Evolutionary conservation across 2,888 invertebrate species (phyloP).

Genomic region (Yponomeuta plumbellus): DNA sequence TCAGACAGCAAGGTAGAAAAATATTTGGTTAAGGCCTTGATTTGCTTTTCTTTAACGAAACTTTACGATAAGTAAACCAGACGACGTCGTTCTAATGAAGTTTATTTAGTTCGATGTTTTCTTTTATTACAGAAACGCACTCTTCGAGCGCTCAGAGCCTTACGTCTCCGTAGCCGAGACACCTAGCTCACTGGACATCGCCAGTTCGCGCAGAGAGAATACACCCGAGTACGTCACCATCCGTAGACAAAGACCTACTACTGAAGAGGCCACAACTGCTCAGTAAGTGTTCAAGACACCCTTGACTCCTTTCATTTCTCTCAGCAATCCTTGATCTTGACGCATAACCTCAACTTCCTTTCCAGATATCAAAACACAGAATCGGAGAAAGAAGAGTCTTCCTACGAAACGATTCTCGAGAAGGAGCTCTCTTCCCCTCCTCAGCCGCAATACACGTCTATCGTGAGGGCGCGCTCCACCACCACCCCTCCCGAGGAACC

Average conservation of each 20-base stretch:
- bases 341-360: slow-evolving; percentile 17
- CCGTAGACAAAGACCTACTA: slow-evolving; percentile 74
- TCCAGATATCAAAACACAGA: slow-evolving; percentile 50
- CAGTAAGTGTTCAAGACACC: slow-evolving; percentile 50
- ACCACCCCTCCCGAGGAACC: slow-evolving; percentile 32
- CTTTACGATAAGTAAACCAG: too few relatives aligned
- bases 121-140: slow-evolving; percentile 47
- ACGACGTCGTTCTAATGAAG: too few relatives aligned
- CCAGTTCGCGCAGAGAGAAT: slow-evolving; percentile 49
- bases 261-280: slow-evolving; percentile 64
- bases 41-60: too few relatives aligned
- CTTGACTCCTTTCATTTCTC: neutral
- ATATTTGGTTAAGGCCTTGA: too few relatives aligned
- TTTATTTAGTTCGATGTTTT: neutral
- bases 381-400: slow-evolving; percentile 39
- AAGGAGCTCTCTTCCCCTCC: slow-evolving; percentile 58
- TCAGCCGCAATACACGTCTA: slow-evolving; percentile 62
- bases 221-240: slow-evolving; percentile 82
- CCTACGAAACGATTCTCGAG: slow-evolving; percentile 55
- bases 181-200: slow-evolving; percentile 43
- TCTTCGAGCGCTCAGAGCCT: slow-evolving; percentile 59
- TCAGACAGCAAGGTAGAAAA: too few relatives aligned
- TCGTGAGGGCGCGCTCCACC: slow-evolving; percentile 54
- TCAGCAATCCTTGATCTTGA: too few relatives aligned
- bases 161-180: slow-evolving; percentile 47